Evolutionary conservation across 1,140 invertebrate genomes (phyloP), one percentile per base, ranked within the genome.

Genomic region (Aricia agestis): DNA sequence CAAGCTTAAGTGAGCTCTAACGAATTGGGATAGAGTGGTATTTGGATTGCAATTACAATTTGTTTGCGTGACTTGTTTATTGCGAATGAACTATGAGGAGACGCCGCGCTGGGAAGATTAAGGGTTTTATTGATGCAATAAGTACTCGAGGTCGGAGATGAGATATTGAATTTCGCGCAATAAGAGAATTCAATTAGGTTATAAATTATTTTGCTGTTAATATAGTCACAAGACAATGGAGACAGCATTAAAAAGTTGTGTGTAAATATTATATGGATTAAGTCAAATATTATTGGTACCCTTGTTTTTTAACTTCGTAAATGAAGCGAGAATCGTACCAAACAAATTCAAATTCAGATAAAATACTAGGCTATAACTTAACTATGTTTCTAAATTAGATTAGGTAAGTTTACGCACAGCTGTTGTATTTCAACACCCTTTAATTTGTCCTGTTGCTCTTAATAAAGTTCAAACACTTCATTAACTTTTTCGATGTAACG

Each of bases 51-150:
- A 58, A 63, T 71, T 31, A 59, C 66, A 63, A 63, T 19, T 63
- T 63, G 59, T 19, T 25, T 63, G 59, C 59, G 18, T 59, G 45
- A 18, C 59, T 63, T 63, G 59, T 63, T 63, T 63, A 63, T 63
- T 19, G 59, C 59, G 59, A 63, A 63, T 52, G 18, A 67, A 42
- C 32, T 67, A 66, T 25, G 18, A 15, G 19, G 65, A 15, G 42
- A 67, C 32, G 66, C 42, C 52, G 4, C 32, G 66, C 42, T 67
- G 4, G n/a, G 66, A 45, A 67, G 18, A 67, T 19, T 67, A 41
- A 42, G 66, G 66, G 36, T 84, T 85, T 88, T 84, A 88, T 85
- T 82, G 80, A 83, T 78, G 82, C 80, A 84, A 83, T 84, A 83
- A 85, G 77, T 72, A 82, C 76, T 82, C 74, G 72, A 79, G 67